Conservation (phyloP, 2,113 vertebrate genomes). For the Cairina moschata region DNA sequence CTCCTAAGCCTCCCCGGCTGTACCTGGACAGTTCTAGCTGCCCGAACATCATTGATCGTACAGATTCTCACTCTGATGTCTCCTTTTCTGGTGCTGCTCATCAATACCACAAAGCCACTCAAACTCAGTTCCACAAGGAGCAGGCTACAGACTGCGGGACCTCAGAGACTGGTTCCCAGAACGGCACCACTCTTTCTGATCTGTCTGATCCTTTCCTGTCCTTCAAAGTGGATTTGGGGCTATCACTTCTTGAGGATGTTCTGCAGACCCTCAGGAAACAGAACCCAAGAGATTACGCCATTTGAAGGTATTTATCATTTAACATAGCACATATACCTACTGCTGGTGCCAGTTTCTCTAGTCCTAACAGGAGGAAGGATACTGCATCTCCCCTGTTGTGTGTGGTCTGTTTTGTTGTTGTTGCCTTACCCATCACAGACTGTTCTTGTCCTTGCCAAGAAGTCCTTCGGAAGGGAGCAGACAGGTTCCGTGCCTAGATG, state of each 20-base stretch:
- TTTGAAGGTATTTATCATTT: conserved; percentile 42
- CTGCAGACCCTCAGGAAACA: conserved; percentile 91
- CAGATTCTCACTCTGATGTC: conserved; percentile 57
- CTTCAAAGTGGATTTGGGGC: conserved; percentile 87
- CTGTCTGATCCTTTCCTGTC: conserved; percentile 76
- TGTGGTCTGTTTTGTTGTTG: neutral
- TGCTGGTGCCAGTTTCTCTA: neutral
- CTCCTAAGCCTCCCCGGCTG: conserved; percentile 92
- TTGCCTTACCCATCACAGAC: neutral
- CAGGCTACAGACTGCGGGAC: conserved; percentile 36
- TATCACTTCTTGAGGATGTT: conserved; percentile 93
- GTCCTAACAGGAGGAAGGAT: neutral
- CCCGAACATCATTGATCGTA: conserved; percentile 76
- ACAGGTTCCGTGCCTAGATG: neutral
- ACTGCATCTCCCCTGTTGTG: neutral
- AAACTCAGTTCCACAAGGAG: conserved; percentile 35
- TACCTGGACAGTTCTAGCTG: conserved; percentile 85
- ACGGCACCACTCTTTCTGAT: conserved; percentile 44
- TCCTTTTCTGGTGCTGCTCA: conserved; percentile 59
- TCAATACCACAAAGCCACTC: conserved; percentile 47
- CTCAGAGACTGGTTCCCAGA: conserved; percentile 8
- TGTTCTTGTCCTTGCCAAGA: neutral
- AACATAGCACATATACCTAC: neutral
- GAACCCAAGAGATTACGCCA: conserved; percentile 71
- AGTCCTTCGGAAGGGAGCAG: neutral